Percentiles rank a stretch among this genome's conserved stretches.
Conservation (phyloP, 2,888 invertebrate genomes). For the Euplexia lucipara region DNA sequence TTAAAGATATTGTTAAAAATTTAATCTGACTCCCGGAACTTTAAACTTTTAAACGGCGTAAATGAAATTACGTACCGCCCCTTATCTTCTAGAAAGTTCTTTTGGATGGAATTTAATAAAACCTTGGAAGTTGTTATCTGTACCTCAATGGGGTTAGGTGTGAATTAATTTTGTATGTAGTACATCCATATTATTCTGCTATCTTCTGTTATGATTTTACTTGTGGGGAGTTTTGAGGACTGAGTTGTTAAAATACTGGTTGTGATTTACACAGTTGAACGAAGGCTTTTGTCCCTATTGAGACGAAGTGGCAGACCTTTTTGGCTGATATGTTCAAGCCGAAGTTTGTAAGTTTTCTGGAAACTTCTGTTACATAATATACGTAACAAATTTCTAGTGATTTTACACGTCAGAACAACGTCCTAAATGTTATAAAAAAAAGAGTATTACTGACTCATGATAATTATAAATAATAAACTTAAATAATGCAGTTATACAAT, state of each 20-base stretch:
- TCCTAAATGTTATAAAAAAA: too few species aligned
- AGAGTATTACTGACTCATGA: too few species aligned
- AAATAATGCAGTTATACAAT: too few species aligned
- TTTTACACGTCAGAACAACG: too few species aligned
- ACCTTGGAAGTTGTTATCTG: constrained; percentile 81
- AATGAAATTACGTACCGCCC: constrained; percentile 82
- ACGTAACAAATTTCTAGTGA: too few species aligned
- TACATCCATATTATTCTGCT: constrained; percentile 31
- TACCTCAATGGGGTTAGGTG: constrained; percentile 74
- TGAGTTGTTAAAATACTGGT: neutral
- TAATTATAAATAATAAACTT: too few species aligned
- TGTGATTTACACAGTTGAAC: neutral
- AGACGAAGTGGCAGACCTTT: neutral
- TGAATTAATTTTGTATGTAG: constrained; percentile 74
- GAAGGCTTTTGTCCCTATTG: neutral
- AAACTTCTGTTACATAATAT: too few species aligned
- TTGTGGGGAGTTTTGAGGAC: constrained; percentile 26
- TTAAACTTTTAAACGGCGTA: constrained; percentile 82
- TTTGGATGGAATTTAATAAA: constrained; percentile 82
- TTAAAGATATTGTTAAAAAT: constrained; percentile 82
- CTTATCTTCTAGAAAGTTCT: constrained; percentile 81
- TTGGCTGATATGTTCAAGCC: neutral
- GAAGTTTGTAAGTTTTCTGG: neutral
- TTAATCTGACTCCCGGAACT: constrained; percentile 76
- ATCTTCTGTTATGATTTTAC: constrained; percentile 42